A percentile compares a stretch with the other conserved stretches of the same genome.
These are phyloP conservation scores for Noctua janthina DNA, from an alignment of 2,888 invertebrate species.

Conservation along the genomic window DNA sequence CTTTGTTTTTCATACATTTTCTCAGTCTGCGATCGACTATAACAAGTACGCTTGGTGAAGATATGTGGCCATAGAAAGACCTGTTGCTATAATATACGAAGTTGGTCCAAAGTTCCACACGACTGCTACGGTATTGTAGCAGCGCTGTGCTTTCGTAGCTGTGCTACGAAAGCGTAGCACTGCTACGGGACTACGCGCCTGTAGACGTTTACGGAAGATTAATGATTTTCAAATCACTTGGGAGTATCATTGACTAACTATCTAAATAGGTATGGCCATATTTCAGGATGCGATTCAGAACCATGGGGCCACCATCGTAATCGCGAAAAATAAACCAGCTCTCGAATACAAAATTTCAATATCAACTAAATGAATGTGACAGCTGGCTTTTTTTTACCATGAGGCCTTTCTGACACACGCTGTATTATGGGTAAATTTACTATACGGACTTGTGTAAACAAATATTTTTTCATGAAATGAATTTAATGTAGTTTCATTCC, in stretches of 20 bases:
- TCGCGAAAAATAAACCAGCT: no score
- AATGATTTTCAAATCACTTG: not conserved
- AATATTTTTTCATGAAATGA: not conserved
- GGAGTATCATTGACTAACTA: not conserved
- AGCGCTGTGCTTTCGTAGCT: slow-evolving; percentile 2
- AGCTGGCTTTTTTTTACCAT: no score
- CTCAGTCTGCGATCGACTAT: not conserved
- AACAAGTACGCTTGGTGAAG: not conserved
- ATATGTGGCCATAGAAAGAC: not conserved
- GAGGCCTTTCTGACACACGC: no score
- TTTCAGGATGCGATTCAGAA: not conserved
- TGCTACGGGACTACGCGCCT: slow-evolving; percentile 10
- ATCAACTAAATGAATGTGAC: no score
- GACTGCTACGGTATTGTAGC: slow-evolving; percentile 21
- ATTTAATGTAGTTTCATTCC: not conserved
- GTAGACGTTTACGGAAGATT: not conserved
- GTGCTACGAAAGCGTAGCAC: slow-evolving; percentile 3
- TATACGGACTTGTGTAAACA: not conserved
- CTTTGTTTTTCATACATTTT: not conserved
- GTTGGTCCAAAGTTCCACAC: not conserved
- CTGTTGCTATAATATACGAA: not conserved
- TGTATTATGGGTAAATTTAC: not conserved
- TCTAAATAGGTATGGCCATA: not conserved
- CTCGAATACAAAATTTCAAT: no score
- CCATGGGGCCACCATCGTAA: not conserved